Evolutionary conservation across 2,888 invertebrate genomes (phyloP).

Genomic region (Philhelius pedissequus): DNA sequence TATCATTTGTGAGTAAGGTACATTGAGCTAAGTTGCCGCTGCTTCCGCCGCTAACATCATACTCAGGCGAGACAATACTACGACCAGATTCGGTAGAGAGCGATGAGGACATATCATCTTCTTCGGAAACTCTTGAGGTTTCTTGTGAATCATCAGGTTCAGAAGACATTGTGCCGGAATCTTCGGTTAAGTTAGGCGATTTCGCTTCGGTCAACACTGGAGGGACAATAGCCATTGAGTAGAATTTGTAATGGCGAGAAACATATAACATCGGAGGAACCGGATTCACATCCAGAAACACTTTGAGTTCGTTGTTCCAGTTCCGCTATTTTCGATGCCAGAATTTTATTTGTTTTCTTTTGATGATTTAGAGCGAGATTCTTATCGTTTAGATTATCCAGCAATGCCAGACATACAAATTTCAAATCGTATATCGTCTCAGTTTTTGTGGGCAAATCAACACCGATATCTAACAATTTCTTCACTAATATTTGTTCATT

Average conservation of each 20-base stretch:
- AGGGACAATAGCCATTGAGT: constrained; percentile 82
- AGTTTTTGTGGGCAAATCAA: constrained; percentile 81
- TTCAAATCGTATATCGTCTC: constrained; percentile 88
- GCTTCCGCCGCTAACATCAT: constrained; percentile 70
- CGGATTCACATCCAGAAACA: constrained; percentile 79
- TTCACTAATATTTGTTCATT: constrained; percentile 87
- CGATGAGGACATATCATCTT: constrained; percentile 75
- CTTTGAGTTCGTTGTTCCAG: constrained; percentile 87
- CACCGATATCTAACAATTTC: constrained; percentile 85
- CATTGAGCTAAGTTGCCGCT: constrained; percentile 47
- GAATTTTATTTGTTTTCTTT: constrained; percentile 90
- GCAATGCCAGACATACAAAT: constrained; percentile 87
- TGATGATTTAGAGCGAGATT: constrained; percentile 91
- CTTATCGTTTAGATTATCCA: constrained; percentile 92
- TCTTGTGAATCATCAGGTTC: constrained; percentile 73
- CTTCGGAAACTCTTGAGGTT: constrained; percentile 73
- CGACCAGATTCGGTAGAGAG: constrained; percentile 77
- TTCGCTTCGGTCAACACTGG: constrained; percentile 79
- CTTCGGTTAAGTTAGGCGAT: constrained; percentile 78
- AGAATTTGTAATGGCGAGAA: constrained; percentile 82
- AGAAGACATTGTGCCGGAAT: constrained; percentile 74
- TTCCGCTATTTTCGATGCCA: constrained; percentile 90
- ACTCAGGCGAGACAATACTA: constrained; percentile 77
- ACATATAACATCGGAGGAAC: constrained; percentile 35
- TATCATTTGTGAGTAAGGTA: constrained; percentile 70